A percentile compares a stretch with the other conserved stretches of the same genome.
Conservation (phyloP, 2,113 vertebrate genomes). For the Tringa solitaria region DNA sequence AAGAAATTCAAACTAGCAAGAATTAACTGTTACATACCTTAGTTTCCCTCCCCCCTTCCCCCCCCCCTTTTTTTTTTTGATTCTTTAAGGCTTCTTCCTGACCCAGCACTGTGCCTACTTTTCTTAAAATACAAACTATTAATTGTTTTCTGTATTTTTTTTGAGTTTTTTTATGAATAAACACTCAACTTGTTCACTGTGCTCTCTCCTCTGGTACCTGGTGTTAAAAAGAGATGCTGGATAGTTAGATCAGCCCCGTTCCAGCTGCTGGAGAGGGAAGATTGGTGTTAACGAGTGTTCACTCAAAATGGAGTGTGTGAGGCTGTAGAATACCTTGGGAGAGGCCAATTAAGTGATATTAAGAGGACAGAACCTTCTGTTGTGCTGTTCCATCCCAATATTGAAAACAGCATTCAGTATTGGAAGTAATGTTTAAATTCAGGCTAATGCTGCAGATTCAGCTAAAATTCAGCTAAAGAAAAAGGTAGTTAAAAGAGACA, state of each 20-base stretch:
- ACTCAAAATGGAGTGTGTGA: neutral
- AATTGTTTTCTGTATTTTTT: neutral
- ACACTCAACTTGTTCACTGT: neutral
- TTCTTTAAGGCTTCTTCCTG: neutral
- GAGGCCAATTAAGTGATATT: neutral
- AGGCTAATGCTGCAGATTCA: neutral
- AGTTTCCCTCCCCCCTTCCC: neutral
- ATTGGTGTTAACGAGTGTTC: neutral
- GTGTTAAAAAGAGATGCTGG: neutral
- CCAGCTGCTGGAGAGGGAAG: neutral
- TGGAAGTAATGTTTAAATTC: neutral
- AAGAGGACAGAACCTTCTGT: neutral
- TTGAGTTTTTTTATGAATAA: neutral
- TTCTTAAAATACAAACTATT: neutral
- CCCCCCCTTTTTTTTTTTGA: neutral
- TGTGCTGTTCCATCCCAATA: neutral
- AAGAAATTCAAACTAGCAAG: neutral
- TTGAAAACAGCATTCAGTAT: neutral
- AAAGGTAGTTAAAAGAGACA: neutral
- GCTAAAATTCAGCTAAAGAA: neutral
- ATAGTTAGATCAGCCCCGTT: neutral
- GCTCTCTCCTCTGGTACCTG: neutral
- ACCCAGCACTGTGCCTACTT: neutral
- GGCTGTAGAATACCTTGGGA: neutral
- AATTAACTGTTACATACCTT: accelerated